Percentiles rank a stretch among this genome's conserved stretches.
Evolutionary conservation across 2,888 invertebrate species (phyloP).

Genomic region (Augochlorella aurata): DNA sequence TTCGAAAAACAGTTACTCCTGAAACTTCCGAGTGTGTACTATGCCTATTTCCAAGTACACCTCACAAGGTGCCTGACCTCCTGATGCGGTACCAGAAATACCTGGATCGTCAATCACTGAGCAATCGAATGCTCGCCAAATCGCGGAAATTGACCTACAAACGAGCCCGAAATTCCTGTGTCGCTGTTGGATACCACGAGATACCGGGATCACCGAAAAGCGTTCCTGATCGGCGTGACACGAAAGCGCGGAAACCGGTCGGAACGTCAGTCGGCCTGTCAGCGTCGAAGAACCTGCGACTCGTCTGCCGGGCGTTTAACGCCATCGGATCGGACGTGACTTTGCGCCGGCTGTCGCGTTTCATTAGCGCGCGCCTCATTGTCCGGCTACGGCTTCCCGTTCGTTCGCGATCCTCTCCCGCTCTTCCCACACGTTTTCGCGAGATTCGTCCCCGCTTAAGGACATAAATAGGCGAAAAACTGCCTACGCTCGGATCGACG

Average conservation of each 20-base stretch:
- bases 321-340: constrained; percentile 63
- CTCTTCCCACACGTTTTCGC: constrained; percentile 45
- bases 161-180: background rate
- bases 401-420: constrained; percentile 27
- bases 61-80: background rate
- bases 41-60: no score
- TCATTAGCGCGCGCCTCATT: constrained; percentile 70
- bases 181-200: background rate
- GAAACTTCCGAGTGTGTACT: no score
- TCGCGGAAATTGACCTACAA: background rate
- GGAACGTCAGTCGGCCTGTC: constrained; percentile 55
- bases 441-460: constrained; percentile 39
- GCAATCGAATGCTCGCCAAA: background rate
- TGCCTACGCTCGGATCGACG: background rate
- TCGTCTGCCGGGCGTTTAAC: constrained; percentile 44
- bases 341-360: constrained; percentile 69
- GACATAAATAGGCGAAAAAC: constrained; percentile 22
- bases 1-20: no score
- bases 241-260: constrained; percentile 57
- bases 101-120: background rate
- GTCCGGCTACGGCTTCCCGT: constrained; percentile 54
- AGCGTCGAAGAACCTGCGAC: constrained; percentile 57
- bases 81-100: background rate
- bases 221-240: constrained; percentile 5
- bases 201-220: constrained; percentile 18